Percentiles rank a stretch among this genome's conserved stretches.
Conservation (phyloP, 2,797 vertebrate genomes). For the Cyclopterus lumpus region DNA sequence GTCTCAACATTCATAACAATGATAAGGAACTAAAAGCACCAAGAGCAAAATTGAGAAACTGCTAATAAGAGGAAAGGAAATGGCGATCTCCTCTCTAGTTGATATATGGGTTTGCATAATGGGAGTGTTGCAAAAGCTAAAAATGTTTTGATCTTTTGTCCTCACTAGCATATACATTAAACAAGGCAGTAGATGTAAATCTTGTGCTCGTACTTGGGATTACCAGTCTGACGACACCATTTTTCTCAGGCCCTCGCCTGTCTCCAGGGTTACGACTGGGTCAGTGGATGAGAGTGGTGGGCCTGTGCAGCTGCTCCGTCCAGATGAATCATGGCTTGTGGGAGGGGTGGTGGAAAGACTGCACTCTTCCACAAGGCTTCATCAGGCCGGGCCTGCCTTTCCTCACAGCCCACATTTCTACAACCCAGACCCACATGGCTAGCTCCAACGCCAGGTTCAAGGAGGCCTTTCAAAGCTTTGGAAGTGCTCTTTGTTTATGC, state of each 20-base stretch:
- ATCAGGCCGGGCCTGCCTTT: constrained; percentile 82
- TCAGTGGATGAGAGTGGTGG: constrained; percentile 80
- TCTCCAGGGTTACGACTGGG: constrained; percentile 79
- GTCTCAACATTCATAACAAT: constrained; percentile 31
- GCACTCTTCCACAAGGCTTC: constrained; percentile 72
- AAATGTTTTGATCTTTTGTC: constrained; percentile 73
- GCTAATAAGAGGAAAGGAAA: constrained; percentile 58
- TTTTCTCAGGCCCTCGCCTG: constrained; percentile 78
- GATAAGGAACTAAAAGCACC: constrained; percentile 39
- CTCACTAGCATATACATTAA: constrained; percentile 62
- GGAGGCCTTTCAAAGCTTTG: constrained; percentile 75
- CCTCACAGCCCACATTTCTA: constrained; percentile 76
- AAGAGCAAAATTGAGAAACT: constrained; percentile 40
- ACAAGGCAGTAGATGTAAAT: constrained; percentile 73
- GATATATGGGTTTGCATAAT: constrained; percentile 49
- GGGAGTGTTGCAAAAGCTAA: constrained; percentile 56
- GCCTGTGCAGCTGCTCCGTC: constrained; percentile 76
- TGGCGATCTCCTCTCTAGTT: constrained; percentile 33
- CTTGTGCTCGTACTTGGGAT: constrained; percentile 72
- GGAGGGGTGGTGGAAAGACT: constrained; percentile 78
- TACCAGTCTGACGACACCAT: constrained; percentile 76
- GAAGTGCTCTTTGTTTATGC: constrained; percentile 78
- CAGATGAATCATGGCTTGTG: constrained; percentile 82
- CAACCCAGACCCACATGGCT: constrained; percentile 60
- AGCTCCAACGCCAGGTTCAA: constrained; percentile 75